A percentile compares a stretch with the other conserved stretches of the same genome.
phyloP scores from a whole-genome alignment of 2,113 vertebrate genomes.

The Brachypodius melanocephalos region DNA sequence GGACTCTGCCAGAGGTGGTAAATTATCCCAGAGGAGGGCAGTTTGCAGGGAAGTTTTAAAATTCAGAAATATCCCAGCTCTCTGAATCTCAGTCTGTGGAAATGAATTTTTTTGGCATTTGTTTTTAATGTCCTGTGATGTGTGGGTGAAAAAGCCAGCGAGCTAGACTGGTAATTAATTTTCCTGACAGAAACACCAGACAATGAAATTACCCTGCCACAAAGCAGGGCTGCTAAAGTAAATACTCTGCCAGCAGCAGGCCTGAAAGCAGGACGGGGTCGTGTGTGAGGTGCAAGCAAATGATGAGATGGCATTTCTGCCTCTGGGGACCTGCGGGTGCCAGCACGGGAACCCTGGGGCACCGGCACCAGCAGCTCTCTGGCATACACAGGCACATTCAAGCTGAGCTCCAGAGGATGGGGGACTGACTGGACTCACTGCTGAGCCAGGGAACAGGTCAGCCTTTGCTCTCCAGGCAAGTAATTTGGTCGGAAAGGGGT shows the following conservation, averaged over 20 bases:
- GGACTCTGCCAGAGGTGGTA: neutral
- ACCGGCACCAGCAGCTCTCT: neutral
- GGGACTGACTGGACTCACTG: neutral
- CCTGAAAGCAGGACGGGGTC: neutral
- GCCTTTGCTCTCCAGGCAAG: neutral
- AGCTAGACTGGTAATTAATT: constrained; percentile 68
- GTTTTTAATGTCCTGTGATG: constrained; percentile 58
- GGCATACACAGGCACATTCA: neutral
- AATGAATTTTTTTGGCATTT: constrained; percentile 49
- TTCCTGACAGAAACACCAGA: constrained; percentile 68
- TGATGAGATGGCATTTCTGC: neutral
- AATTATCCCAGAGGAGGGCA: neutral
- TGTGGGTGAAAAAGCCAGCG: constrained; percentile 51
- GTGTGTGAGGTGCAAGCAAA: constrained; percentile 9
- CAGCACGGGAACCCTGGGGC: neutral
- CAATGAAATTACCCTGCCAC: constrained; percentile 68
- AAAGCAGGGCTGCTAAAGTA: constrained; percentile 57
- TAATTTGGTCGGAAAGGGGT: neutral
- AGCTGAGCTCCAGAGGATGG: neutral
- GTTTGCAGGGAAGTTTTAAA: neutral
- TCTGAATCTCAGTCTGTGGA: neutral
- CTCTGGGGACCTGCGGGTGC: neutral
- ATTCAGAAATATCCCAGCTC: constrained; percentile 1
- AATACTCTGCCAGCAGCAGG: constrained; percentile 47
- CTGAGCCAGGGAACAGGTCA: neutral